Percentiles rank a stretch among this genome's conserved stretches.
phyloP scores from a whole-genome alignment of 2,888 invertebrate species.

The Leucophora obtusa region DNA sequence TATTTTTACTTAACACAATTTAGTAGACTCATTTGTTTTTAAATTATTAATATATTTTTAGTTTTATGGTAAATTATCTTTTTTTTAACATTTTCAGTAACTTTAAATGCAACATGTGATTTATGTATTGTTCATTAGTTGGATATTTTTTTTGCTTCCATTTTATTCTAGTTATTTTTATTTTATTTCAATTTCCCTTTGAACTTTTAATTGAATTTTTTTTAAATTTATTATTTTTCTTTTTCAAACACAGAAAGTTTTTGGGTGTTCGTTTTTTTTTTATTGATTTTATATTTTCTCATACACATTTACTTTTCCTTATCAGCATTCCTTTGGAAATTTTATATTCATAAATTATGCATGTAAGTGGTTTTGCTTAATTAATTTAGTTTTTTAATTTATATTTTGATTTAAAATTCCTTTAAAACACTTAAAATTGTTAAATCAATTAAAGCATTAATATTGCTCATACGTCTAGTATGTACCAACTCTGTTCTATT shows the following conservation, averaged over 20 bases:
- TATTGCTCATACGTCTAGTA: constrained; percentile 1
- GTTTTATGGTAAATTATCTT: background rate
- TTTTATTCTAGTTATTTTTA: background rate
- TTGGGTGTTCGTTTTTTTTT: background rate
- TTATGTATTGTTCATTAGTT: background rate
- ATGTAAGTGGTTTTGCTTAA: constrained; percentile 39
- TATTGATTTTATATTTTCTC: background rate
- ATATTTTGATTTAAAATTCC: constrained; percentile 27
- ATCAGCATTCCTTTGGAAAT: constrained; percentile 10
- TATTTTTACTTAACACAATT: background rate
- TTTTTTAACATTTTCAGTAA: too few species aligned
- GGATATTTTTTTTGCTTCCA: background rate
- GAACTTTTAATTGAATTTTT: constrained; percentile 2
- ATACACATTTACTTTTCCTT: background rate
- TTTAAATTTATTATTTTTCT: background rate
- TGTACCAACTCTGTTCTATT: too few species aligned
- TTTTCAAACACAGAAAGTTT: background rate
- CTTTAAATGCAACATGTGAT: background rate
- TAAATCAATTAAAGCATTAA: constrained; percentile 6
- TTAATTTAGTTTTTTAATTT: constrained; percentile 44
- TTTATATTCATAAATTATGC: constrained; percentile 44
- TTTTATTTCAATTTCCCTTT: background rate
- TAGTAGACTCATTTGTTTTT: background rate
- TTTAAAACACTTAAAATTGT: background rate
- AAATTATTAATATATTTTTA: background rate